phyloP scores from a whole-genome alignment of 64 coral and sea anemone species.

The Dendrophyllia cribrosa region DNA sequence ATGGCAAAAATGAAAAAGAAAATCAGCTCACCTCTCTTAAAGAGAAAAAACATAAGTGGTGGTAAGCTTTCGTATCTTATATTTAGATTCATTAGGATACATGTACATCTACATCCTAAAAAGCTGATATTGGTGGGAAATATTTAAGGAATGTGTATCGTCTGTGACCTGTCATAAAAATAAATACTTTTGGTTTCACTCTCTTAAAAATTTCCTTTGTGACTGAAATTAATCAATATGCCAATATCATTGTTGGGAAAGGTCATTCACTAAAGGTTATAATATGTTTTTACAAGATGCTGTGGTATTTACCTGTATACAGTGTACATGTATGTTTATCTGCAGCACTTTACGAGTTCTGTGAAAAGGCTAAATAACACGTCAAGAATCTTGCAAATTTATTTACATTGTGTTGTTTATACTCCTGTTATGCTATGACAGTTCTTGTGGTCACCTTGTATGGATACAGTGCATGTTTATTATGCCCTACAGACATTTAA shows the following conservation, averaged over 20 bases:
- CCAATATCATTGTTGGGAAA: not conserved
- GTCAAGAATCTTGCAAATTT: no score
- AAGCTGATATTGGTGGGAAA: no score
- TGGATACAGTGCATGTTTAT: no score
- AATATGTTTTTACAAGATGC: not conserved
- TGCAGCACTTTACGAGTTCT: no score
- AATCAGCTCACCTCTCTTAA: slow-evolving; percentile 86
- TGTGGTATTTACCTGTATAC: not conserved
- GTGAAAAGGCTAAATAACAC: no score
- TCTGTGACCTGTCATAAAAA: no score
- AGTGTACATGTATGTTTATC: no score
- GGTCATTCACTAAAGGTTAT: not conserved
- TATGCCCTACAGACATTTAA: no score
- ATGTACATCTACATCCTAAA: not conserved
- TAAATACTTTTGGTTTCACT: not conserved
- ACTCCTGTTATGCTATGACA: no score
- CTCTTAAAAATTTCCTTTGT: not conserved
- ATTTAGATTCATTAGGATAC: not conserved
- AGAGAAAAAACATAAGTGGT: slow-evolving; percentile 56
- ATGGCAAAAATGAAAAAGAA: slow-evolving; percentile 97
- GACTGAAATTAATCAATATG: not conserved
- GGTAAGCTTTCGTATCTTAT: slow-evolving; percentile 34
- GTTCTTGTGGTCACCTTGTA: no score
- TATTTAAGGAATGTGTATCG: not conserved
- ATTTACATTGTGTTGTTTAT: no score